phyloP scores from a whole-genome alignment of 1,140 invertebrate species.

The Zaprionus ornatus region DNA sequence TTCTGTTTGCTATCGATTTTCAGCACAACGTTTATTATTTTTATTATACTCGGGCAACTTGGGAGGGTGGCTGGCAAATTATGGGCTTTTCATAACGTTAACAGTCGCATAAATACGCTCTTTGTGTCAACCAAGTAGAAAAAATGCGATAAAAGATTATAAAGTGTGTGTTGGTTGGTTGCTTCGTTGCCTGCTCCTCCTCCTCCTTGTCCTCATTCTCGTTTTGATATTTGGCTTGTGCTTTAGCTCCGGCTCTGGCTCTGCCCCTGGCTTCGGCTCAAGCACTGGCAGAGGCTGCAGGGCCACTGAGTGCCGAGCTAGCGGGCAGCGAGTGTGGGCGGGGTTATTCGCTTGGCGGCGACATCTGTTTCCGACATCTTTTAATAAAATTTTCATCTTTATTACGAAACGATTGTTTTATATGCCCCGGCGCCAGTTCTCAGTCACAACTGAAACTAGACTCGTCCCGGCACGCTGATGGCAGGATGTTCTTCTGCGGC shows the following conservation, averaged over 20 bases:
- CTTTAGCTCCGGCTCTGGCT: constrained; percentile 12
- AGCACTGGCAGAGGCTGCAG: constrained; percentile 18
- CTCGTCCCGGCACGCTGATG: constrained; percentile 47
- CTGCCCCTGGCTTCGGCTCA: not conserved
- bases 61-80: constrained; percentile 76
- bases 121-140: constrained; percentile 83
- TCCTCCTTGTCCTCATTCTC: not conserved
- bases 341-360: constrained; percentile 51
- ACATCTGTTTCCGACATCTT: constrained; percentile 84
- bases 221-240: constrained; percentile 24
- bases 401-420: constrained; percentile 84
- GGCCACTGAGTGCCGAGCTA: not conserved
- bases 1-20: constrained; percentile 84
- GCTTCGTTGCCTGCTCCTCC: constrained; percentile 5
- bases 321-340: constrained; percentile 15
- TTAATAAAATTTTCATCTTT: constrained; percentile 84
- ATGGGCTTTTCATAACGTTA: constrained; percentile 84
- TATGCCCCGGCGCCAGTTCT: constrained; percentile 44
- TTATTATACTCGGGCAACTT: constrained; percentile 67
- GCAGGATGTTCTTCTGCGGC: constrained; percentile 68
- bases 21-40: constrained; percentile 80
- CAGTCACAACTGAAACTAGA: constrained; percentile 62
- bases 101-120: constrained; percentile 83
- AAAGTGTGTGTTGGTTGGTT: constrained; percentile 73
- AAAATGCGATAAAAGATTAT: constrained; percentile 84